phyloP scores from a whole-genome alignment of 2,113 vertebrate species.

The Psammodynastes pulverulentus region DNA sequence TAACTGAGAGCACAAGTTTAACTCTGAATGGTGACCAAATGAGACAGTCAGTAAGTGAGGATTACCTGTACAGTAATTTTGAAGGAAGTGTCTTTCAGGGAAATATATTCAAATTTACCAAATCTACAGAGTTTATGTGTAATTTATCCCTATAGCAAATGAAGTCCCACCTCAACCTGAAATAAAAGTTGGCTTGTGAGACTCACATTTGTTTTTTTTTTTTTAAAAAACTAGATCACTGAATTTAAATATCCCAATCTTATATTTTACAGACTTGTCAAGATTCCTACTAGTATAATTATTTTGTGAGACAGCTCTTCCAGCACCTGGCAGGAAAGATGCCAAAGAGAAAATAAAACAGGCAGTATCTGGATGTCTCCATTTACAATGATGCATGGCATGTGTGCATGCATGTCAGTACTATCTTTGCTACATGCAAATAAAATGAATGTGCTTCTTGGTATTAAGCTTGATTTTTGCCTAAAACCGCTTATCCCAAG shows the following conservation, averaged over 20 bases:
- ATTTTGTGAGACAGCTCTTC: background rate
- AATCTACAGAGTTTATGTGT: background rate
- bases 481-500: constrained; percentile 20
- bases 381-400: constrained; percentile 4
- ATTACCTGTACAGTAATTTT: background rate
- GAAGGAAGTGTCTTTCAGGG: background rate
- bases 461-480: constrained; percentile 22
- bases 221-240: background rate
- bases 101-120: background rate
- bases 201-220: background rate
- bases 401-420: constrained; percentile 8
- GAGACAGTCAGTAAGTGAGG: background rate
- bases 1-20: background rate
- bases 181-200: background rate
- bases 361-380: background rate
- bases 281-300: background rate
- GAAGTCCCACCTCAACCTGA: background rate
- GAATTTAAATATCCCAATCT: background rate
- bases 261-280: background rate
- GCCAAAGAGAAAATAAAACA: background rate
- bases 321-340: background rate
- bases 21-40: background rate
- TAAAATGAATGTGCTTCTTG: constrained; percentile 35
- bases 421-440: constrained; percentile 39
- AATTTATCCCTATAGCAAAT: background rate